A percentile compares a stretch with the other conserved stretches of the same genome.
Evolutionary conservation across 92 coral and sea anemone species (phyloP).

Genomic region (Porites lobata): DNA sequence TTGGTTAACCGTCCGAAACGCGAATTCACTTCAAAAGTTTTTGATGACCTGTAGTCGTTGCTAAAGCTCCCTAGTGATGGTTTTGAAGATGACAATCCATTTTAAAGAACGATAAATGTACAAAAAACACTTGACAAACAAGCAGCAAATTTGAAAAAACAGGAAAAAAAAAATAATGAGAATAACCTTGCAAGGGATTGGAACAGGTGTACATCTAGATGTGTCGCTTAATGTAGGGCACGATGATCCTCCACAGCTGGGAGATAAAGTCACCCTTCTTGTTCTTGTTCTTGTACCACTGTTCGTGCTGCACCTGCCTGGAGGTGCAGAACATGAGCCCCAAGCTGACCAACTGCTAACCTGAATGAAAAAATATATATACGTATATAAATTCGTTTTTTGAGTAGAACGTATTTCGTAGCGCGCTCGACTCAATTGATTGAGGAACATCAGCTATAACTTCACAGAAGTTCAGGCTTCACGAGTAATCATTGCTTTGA

Average conservation of each 20-base stretch:
- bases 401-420: too few species aligned
- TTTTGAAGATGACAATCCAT: not conserved
- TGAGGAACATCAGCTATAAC: too few species aligned
- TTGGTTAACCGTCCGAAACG: too few species aligned
- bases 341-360: conserved; percentile 77
- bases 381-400: not conserved
- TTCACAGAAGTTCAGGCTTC: too few species aligned
- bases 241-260: conserved; percentile 79
- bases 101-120: not conserved
- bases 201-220: conserved; percentile 79
- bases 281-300: conserved; percentile 66
- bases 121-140: not conserved
- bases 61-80: not conserved
- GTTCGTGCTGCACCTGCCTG: conserved; percentile 65
- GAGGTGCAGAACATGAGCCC: conserved; percentile 76
- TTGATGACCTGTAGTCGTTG: too few species aligned
- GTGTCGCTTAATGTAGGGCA: conserved; percentile 41
- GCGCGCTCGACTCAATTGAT: too few species aligned
- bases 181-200: conserved; percentile 80
- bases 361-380: not conserved
- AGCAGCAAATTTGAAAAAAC: not conserved
- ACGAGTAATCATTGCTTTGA: too few species aligned
- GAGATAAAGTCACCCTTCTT: conserved; percentile 53
- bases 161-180: not conserved
- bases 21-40: too few species aligned